A percentile compares a stretch with the other conserved stretches of the same genome.
phyloP scores from a whole-genome alignment of 2,797 vertebrate species.

The Bradypodion ventrale region DNA sequence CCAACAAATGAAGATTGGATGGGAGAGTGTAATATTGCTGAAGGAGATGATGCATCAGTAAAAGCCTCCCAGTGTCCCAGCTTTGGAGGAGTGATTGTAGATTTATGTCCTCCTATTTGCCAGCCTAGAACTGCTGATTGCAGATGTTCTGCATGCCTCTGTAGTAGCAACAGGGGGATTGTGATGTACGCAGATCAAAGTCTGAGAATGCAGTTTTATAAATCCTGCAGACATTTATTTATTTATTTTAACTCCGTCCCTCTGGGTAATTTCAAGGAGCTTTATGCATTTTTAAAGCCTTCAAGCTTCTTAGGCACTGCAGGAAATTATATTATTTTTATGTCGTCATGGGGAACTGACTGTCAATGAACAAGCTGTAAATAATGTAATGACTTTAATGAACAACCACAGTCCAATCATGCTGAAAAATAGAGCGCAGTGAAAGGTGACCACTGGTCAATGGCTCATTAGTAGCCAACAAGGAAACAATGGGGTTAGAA shows the following conservation, averaged over 20 bases:
- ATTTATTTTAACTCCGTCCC: slow-evolving; percentile 21
- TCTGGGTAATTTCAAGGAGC: slow-evolving; percentile 53
- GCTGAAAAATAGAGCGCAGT: slow-evolving; percentile 44
- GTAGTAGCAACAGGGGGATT: slow-evolving; percentile 2
- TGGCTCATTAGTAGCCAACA: slow-evolving; percentile 43
- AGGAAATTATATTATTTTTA: slow-evolving; percentile 54
- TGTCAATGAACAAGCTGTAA: slow-evolving; percentile 55
- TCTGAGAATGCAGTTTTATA: slow-evolving; percentile 19
- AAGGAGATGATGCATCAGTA: slow-evolving; percentile 8
- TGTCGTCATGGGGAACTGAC: slow-evolving; percentile 49
- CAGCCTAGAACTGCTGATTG: slow-evolving; percentile 48
- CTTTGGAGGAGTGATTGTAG: slow-evolving; percentile 49
- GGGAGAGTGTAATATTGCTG: slow-evolving; percentile 34
- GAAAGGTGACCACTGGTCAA: neutral
- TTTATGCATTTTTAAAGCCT: slow-evolving; percentile 48
- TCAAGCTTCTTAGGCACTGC: slow-evolving; percentile 51
- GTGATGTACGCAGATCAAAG: slow-evolving; percentile 48
- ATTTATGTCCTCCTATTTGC: slow-evolving; percentile 62
- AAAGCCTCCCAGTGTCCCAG: slow-evolving; percentile 46
- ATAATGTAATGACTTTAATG: slow-evolving; percentile 63
- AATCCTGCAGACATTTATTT: slow-evolving; percentile 42
- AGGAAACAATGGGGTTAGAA: slow-evolving; percentile 20
- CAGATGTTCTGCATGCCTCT: slow-evolving; percentile 13
- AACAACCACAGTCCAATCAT: slow-evolving; percentile 53
- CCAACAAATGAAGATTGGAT: slow-evolving; percentile 39